phyloP scores from a whole-genome alignment of 2,888 invertebrate genomes.

The Nipponacmea schrenckii region DNA sequence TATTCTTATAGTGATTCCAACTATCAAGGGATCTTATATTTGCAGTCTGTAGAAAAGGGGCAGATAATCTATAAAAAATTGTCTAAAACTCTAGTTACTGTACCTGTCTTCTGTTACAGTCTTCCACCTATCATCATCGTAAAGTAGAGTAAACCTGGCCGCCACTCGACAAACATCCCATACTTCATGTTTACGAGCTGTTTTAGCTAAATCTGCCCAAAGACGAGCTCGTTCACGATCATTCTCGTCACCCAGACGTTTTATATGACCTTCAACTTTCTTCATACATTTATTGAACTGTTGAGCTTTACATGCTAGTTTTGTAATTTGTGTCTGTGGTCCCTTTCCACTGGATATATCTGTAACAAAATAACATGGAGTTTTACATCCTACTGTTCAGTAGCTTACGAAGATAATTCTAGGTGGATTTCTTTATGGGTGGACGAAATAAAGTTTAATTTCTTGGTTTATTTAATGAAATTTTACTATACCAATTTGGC shows the following conservation, averaged over 20 bases:
- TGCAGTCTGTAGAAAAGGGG: too few species aligned
- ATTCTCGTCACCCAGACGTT: conserved; percentile 63
- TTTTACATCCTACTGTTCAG: too few species aligned
- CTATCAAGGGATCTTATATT: too few species aligned
- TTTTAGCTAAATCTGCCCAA: conserved; percentile 67
- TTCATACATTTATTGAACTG: conserved; percentile 60
- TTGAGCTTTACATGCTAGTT: conserved; percentile 58
- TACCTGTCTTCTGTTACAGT: conserved; percentile 33
- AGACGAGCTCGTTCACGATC: conserved; percentile 64
- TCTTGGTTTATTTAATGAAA: too few species aligned
- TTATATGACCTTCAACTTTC: conserved; percentile 64
- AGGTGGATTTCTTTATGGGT: too few species aligned
- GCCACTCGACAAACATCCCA: conserved; percentile 69
- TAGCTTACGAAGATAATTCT: too few species aligned
- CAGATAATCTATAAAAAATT: too few species aligned
- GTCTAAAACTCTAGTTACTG: too few species aligned
- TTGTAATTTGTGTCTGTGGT: conserved; percentile 52
- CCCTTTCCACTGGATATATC: conserved; percentile 54
- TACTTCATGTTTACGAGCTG: conserved; percentile 66
- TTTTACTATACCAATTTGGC: too few species aligned
- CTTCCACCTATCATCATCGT: conserved; percentile 66
- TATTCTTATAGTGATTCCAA: too few species aligned
- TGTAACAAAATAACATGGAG: conserved; percentile 19
- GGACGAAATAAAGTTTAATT: too few species aligned
- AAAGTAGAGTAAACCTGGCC: conserved; percentile 65